A percentile compares a stretch with the other conserved stretches of the same genome.
phyloP scores from a whole-genome alignment of 2,797 vertebrate species.

The Channallabes apus region DNA sequence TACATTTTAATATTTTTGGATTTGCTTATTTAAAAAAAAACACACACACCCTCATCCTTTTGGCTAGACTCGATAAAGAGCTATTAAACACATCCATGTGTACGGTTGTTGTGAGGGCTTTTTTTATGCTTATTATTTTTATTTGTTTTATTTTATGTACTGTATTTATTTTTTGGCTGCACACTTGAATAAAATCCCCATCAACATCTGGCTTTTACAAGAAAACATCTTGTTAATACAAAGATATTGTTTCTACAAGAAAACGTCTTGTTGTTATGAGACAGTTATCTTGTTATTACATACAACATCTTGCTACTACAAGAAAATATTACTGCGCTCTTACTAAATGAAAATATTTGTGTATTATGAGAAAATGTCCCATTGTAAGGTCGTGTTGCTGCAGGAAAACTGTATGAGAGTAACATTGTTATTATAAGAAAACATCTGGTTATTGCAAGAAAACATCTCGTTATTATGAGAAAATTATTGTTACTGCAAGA shows the following conservation, averaged over 20 bases:
- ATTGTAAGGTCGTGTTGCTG: background rate
- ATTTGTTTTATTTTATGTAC: no score
- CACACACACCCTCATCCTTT: no score
- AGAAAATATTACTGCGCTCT: background rate
- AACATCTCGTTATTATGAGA: background rate
- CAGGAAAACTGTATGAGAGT: background rate
- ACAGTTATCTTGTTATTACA: background rate
- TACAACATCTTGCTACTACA: background rate
- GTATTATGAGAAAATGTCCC: background rate
- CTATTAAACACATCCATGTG: no score
- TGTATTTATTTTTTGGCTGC: no score
- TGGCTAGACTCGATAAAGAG: no score
- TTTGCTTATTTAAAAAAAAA: no score
- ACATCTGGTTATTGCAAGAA: background rate
- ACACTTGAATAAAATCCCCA: no score
- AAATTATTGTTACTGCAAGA: background rate
- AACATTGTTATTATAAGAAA: background rate
- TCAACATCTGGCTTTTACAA: background rate
- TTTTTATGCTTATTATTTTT: no score
- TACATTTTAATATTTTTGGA: no score
- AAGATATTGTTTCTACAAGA: background rate
- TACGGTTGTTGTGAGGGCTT: no score
- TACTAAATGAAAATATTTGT: background rate
- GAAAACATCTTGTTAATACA: background rate
- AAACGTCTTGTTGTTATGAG: background rate